phyloP scores from a whole-genome alignment of 2,113 vertebrate genomes.

The Corythoichthys haematopterus region DNA sequence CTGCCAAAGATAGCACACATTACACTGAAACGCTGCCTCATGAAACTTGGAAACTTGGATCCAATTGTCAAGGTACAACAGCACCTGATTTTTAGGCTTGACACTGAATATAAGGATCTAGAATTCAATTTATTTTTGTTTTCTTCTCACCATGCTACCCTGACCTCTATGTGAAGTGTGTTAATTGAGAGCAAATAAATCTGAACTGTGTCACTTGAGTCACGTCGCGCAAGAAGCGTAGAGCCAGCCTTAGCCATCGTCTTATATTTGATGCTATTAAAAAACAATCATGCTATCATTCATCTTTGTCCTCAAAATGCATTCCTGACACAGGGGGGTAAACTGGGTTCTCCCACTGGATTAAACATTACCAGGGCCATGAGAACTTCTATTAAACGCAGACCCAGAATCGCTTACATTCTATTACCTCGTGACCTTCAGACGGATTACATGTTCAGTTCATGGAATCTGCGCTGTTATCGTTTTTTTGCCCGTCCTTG shows the following conservation, averaged over 20 bases:
- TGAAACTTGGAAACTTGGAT: too few species aligned
- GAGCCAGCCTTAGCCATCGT: not conserved
- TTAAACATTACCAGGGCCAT: constrained; percentile 49
- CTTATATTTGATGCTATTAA: constrained; percentile 18
- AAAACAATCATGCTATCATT: constrained; percentile 1
- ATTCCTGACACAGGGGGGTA: constrained; percentile 12
- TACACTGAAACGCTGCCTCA: too few species aligned
- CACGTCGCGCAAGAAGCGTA: too few species aligned
- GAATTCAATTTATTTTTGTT: not conserved
- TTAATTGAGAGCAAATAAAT: too few species aligned
- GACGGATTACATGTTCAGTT: constrained; percentile 52
- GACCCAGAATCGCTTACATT: constrained; percentile 33
- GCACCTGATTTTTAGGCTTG: not conserved
- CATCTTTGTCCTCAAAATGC: constrained; percentile 9
- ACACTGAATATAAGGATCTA: not conserved
- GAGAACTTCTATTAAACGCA: constrained; percentile 46
- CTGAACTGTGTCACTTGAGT: not conserved
- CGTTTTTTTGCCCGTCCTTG: constrained; percentile 41
- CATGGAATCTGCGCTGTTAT: constrained; percentile 43
- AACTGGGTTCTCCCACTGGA: constrained; percentile 25
- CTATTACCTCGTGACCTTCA: constrained; percentile 57
- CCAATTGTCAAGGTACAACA: not conserved
- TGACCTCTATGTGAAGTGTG: too few species aligned
- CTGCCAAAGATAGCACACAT: too few species aligned
- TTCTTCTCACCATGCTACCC: too few species aligned